Evolutionary conservation across 1,140 invertebrate genomes (phyloP), one percentile per base, ranked within the genome.

Genomic region (Lordiphosa clarofinis): DNA sequence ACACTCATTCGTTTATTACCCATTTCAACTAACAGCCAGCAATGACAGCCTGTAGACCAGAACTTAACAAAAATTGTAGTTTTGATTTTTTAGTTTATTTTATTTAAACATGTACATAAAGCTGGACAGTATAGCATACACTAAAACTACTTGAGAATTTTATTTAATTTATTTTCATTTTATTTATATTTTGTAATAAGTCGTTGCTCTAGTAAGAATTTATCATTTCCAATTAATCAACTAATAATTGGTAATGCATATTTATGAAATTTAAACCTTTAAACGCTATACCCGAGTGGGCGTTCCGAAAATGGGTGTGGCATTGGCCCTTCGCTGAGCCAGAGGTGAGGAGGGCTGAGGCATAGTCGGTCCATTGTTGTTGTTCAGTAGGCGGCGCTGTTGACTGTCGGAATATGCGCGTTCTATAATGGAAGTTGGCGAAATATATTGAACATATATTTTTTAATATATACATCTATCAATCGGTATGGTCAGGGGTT

Each of bases 381-480:
- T 84, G 46, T 73, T 72, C 19, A 72, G 54, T 28, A 82, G 58
- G 11, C 79, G 76, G 40, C 87, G 72, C 40, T 88, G 87, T 59
- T 88, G 87, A 33, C 84, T 87, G 52, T 88, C 87, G 42, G 87
- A 88, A 61, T 82, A 87, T 59, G 87, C 87, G 39, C 87, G 87
- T 42, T 88, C 87, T 88, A 68, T 28, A 71, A 31, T 62, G 47
- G 43, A 49, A 65, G 43, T 71, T 35, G 28, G 31, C 19, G 24
- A 52, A 42, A 48, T 7, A 37, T 56, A 28, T 52, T 35, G 31
- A 24, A 7, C 48, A 48, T 47, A 62, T 53, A 40, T 40, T 55
- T 49, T 53, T 24, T 13, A 46, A 54, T 54, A 28, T 47, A 43
- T 33, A 49, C 56, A 50, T 44, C 21, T 56, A 60, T 54, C 49